These are phyloP conservation scores for Coccyzus lansbergi DNA, from an alignment of 2,797 vertebrate genomes.

Conservation along the genomic window DNA sequence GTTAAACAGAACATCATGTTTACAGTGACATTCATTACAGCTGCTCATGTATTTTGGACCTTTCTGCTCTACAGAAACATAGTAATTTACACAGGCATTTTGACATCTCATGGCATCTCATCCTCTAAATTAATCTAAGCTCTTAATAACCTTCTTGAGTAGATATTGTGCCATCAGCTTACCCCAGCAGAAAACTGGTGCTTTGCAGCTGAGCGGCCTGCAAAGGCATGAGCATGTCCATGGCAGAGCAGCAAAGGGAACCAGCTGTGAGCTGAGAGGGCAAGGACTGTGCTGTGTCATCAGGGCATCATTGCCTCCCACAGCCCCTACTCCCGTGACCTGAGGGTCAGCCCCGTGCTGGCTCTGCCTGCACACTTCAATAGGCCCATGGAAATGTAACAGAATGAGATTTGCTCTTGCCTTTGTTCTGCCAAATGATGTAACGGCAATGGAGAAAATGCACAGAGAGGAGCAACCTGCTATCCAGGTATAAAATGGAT, in stretches of 20 bases:
- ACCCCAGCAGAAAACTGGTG: neutral
- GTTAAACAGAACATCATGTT: neutral
- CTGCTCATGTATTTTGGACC: neutral
- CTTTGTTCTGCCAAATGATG: neutral
- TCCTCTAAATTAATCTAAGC: neutral
- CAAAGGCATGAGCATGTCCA: accelerated
- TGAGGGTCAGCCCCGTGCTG: accelerated
- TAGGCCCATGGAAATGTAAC: neutral
- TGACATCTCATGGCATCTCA: neutral
- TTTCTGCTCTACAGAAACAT: neutral
- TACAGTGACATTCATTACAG: neutral
- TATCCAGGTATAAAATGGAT: neutral
- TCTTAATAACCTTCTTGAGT: neutral
- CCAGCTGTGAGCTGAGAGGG: neutral
- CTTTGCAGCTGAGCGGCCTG: neutral
- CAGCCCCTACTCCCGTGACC: neutral
- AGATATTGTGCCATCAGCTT: neutral
- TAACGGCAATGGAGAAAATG: neutral
- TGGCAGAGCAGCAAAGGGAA: neutral
- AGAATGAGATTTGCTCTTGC: neutral
- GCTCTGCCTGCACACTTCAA: neutral
- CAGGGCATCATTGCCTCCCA: neutral
- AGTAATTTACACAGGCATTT: neutral
- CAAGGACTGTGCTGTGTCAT: neutral
- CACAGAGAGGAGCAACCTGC: neutral